phyloP scores from a whole-genome alignment of 2,113 vertebrate genomes.

The Leptocoma aspasia region DNA sequence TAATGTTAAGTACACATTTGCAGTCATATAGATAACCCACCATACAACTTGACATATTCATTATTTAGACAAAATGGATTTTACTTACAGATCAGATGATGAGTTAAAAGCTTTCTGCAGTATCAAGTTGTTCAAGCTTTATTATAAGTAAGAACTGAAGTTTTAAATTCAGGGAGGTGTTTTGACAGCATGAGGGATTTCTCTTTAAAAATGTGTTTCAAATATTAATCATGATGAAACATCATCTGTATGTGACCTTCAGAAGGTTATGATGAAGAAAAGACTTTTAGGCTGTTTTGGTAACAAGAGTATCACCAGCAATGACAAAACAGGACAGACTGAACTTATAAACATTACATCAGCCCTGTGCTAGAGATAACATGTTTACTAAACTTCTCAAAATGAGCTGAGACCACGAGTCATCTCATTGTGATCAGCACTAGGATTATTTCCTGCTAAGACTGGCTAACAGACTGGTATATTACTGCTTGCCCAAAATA shows the following conservation, averaged over 20 bases:
- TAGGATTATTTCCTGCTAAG: conserved; percentile 60
- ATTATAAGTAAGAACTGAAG: not conserved
- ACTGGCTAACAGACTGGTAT: conserved; percentile 60
- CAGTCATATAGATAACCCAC: not conserved
- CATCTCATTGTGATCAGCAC: conserved; percentile 44
- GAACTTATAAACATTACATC: conserved; percentile 73
- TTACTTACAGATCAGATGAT: not conserved
- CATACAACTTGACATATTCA: fast-evolving
- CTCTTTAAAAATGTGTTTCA: not conserved
- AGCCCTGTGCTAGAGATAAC: conserved; percentile 62
- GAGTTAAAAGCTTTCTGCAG: not conserved
- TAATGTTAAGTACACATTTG: not conserved
- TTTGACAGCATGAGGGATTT: not conserved
- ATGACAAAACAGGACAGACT: conserved; percentile 6
- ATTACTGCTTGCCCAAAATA: conserved; percentile 67
- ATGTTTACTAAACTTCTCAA: conserved; percentile 76
- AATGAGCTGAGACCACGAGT: conserved; percentile 35
- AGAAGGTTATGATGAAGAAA: not conserved
- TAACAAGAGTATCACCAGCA: conserved; percentile 12
- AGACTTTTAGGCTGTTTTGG: conserved; percentile 36
- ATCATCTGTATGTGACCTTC: not conserved
- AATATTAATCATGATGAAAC: not conserved
- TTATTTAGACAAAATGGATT: not conserved
- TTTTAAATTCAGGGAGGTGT: not conserved
- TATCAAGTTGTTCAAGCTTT: not conserved